Percentiles rank a stretch among this genome's conserved stretches.
Evolutionary conservation across 2,888 invertebrate species (phyloP).

Genomic region (Lasioglossum calceatum): DNA sequence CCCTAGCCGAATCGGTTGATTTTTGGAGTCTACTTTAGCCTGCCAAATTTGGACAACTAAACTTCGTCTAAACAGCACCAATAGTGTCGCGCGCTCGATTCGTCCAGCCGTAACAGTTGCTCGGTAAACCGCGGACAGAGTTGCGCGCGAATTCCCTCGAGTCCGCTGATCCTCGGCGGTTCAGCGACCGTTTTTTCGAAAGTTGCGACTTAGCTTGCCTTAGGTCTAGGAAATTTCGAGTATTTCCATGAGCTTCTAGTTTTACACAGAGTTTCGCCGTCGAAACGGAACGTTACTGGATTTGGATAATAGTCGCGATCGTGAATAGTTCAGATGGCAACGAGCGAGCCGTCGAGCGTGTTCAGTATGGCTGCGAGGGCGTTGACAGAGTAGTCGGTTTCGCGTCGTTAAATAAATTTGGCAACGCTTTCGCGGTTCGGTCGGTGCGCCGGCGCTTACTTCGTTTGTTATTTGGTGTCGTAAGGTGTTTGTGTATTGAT

Average conservation of each 20-base stretch:
- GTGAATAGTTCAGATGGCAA: conserved; percentile 11
- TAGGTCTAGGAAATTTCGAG: neutral
- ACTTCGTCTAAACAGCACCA: conserved; percentile 68
- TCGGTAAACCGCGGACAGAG: neutral
- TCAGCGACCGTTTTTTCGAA: neutral
- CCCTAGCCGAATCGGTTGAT: neutral
- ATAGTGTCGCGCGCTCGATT: conserved; percentile 51
- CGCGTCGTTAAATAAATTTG: conserved; percentile 60
- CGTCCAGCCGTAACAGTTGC: conserved; percentile 12
- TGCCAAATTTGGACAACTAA: conserved; percentile 56
- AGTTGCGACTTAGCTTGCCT: neutral
- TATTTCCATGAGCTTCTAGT: neutral
- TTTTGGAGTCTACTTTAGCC: conserved; percentile 34
- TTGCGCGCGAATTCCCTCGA: neutral
- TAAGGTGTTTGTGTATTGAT: conserved; percentile 81
- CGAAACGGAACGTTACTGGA: neutral
- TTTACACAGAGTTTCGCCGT: neutral
- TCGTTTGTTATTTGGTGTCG: conserved; percentile 83
- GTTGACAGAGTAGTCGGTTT: conserved; percentile 46
- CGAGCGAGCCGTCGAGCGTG: conserved; percentile 38
- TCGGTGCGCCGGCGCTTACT: conserved; percentile 75
- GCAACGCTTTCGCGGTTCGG: conserved; percentile 64
- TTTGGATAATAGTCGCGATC: neutral
- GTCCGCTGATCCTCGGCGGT: neutral
- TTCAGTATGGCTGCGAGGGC: conserved; percentile 40